These are phyloP conservation scores for Thera britannica DNA, from an alignment of 2,888 invertebrate species.

Conservation along the genomic window DNA sequence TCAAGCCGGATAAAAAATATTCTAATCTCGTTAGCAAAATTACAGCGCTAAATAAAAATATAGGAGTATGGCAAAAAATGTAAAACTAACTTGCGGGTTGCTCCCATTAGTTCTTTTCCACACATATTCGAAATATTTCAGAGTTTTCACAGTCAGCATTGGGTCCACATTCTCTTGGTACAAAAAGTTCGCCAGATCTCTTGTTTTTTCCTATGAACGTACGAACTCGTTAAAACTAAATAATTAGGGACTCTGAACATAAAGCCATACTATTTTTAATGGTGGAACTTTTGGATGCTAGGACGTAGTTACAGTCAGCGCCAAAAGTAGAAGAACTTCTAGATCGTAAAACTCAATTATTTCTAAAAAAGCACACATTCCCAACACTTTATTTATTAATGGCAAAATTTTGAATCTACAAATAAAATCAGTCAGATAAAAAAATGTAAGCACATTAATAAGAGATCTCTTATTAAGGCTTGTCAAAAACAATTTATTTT, in stretches of 20 bases:
- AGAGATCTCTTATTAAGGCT: no score
- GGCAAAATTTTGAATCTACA: no score
- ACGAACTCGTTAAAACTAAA: conserved; percentile 68
- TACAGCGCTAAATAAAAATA: background rate
- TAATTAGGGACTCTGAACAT: conserved; percentile 56
- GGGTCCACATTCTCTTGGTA: conserved; percentile 77
- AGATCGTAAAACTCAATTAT: background rate
- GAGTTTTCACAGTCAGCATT: conserved; percentile 66
- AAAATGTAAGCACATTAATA: no score
- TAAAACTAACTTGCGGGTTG: conserved; percentile 70
- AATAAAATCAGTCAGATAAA: no score
- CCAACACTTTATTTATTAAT: no score
- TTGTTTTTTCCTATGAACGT: conserved; percentile 72
- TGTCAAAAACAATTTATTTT: no score
- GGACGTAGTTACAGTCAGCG: background rate
- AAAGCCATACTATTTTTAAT: conserved; percentile 66
- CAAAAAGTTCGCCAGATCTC: conserved; percentile 74
- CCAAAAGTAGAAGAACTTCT: background rate
- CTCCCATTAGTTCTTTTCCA: conserved; percentile 82
- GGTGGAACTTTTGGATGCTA: conserved; percentile 53
- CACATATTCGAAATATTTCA: conserved; percentile 81
- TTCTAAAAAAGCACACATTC: no score
- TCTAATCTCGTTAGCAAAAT: background rate
- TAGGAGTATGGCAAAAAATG: background rate
- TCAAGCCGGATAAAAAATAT: no score